Conservation (phyloP, 2,888 invertebrate genomes). For the Buathra laborator region DNA sequence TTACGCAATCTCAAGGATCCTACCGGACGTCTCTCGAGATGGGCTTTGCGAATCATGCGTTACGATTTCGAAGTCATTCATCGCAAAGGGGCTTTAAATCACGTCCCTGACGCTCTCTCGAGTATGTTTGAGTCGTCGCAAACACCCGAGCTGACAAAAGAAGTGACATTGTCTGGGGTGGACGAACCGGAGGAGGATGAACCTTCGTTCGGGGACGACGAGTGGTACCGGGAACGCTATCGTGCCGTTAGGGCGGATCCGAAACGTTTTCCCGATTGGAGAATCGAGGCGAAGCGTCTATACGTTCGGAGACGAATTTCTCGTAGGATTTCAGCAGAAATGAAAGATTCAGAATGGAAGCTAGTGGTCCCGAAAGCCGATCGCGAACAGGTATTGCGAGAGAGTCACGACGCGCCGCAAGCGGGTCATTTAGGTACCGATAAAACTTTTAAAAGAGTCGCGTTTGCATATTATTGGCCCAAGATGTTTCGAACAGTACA, state of each 20-base stretch:
- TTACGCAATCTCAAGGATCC: conserved; percentile 45
- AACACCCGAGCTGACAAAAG: not conserved
- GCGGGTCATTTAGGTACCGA: conserved; percentile 69
- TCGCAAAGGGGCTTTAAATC: conserved; percentile 14
- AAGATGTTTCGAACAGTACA: conserved; percentile 56
- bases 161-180: not conserved
- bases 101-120: conserved; percentile 63
- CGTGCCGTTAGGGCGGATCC: not conserved
- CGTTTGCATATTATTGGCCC: conserved; percentile 70
- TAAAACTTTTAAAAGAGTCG: conserved; percentile 58
- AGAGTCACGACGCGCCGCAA: conserved; percentile 59
- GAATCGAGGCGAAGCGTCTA: not conserved
- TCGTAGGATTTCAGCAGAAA: not conserved
- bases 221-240: conserved; percentile 1
- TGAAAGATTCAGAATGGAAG: conserved; percentile 60
- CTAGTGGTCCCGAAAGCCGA: conserved; percentile 64
- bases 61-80: conserved; percentile 52
- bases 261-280: conserved; percentile 55
- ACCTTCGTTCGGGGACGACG: conserved; percentile 36
- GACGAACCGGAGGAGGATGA: conserved; percentile 38
- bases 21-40: conserved; percentile 33
- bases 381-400: conserved; percentile 12
- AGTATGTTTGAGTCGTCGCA: conserved; percentile 55
- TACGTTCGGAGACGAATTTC: not conserved
- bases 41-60: conserved; percentile 58